These are phyloP conservation scores for Macropis europaea DNA, from an alignment of 2,888 invertebrate genomes.

Conservation along the genomic window DNA sequence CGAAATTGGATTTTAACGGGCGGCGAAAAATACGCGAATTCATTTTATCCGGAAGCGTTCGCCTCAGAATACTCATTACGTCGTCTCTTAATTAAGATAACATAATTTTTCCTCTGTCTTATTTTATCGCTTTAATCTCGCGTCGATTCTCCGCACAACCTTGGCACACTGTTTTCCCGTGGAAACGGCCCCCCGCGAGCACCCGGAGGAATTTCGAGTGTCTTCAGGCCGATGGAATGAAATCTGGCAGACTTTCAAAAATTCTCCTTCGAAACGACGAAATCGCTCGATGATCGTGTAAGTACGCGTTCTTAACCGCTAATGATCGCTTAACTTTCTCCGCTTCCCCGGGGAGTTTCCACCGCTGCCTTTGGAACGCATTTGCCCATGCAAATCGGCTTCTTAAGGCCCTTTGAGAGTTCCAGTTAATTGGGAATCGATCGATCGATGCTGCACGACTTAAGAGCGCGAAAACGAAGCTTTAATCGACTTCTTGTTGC, in stretches of 20 bases:
- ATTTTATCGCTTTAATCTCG: not conserved
- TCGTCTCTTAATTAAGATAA: conserved; percentile 7
- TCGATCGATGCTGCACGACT: not conserved
- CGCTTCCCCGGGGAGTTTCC: not conserved
- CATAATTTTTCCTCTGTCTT: conserved; percentile 8
- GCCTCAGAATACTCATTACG: not conserved
- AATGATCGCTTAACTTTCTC: conserved; percentile 20
- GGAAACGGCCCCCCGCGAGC: conserved; percentile 3
- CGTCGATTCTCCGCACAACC: conserved; percentile 12
- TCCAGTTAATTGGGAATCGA: conserved; percentile 18
- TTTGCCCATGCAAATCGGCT: conserved; percentile 14
- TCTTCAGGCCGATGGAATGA: conserved; percentile 8
- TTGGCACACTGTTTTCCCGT: conserved; percentile 16
- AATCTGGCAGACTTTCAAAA: conserved; percentile 39
- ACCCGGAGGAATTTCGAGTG: conserved; percentile 24
- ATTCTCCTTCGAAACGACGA: not conserved
- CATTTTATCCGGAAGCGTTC: not conserved
- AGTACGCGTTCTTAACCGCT: conserved; percentile 20
- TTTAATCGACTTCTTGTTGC: conserved; percentile 25
- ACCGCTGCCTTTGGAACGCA: not conserved
- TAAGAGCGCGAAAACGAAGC: conserved; percentile 14
- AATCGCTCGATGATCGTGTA: conserved; percentile 26
- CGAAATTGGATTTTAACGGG: not conserved
- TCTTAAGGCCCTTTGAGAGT: conserved; percentile 2
- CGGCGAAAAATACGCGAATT: not conserved